Percentiles rank a stretch among this genome's conserved stretches.
Conservation (phyloP, 2,797 vertebrate species). For the Myoxocephalus aenaeus region DNA sequence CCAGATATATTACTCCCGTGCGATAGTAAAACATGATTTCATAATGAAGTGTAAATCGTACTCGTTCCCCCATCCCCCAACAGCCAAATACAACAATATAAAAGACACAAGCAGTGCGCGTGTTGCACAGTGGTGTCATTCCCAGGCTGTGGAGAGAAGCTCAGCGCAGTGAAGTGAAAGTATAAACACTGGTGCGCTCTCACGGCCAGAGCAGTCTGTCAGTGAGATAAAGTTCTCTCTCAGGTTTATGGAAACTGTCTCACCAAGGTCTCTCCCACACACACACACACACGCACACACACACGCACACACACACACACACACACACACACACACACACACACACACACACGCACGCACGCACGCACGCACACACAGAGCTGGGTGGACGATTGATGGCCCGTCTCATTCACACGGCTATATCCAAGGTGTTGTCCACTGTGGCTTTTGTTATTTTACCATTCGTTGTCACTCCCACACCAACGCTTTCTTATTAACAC, state of each 20-base stretch:
- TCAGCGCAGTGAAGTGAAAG: slow-evolving; percentile 23
- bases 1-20: neutral
- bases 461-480: neutral
- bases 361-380: too few relatives aligned
- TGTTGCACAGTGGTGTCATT: slow-evolving; percentile 32
- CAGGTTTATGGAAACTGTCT: slow-evolving; percentile 43
- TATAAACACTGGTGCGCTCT: slow-evolving; percentile 47
- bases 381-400: too few relatives aligned
- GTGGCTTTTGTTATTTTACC: slow-evolving; percentile 17
- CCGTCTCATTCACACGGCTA: neutral
- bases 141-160: slow-evolving; percentile 12
- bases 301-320: too few relatives aligned
- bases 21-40: slow-evolving; percentile 6
- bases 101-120: slow-evolving; percentile 20
- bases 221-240: slow-evolving; percentile 28
- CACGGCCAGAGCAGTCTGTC: slow-evolving; percentile 31
- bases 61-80: neutral
- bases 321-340: slow-evolving; percentile 11
- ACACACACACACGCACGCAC: too few relatives aligned
- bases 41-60: slow-evolving; percentile 34
- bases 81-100: slow-evolving; percentile 4
- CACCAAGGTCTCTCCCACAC: slow-evolving; percentile 44
- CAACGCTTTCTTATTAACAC: slow-evolving; percentile 5
- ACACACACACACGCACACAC: neutral
- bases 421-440: neutral